These are phyloP conservation scores for Corvus hawaiiensis DNA, from an alignment of 2,113 vertebrate genomes.

Conservation along the genomic window DNA sequence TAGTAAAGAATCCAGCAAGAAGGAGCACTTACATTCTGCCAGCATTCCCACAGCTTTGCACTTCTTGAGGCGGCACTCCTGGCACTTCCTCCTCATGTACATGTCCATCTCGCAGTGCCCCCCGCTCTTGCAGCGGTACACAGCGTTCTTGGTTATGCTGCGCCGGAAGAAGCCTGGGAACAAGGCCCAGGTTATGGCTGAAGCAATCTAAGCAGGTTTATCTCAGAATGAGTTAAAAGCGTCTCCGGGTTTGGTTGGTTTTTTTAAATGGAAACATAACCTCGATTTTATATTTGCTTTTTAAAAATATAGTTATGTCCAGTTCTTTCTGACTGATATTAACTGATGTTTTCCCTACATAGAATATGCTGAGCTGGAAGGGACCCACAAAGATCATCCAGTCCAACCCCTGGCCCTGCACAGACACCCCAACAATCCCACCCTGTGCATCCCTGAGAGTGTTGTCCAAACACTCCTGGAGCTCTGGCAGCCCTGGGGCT, in stretches of 20 bases:
- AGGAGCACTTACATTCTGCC: slow-evolving; percentile 84
- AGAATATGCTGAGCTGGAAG: neutral
- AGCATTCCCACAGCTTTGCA: slow-evolving; percentile 92
- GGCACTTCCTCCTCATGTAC: slow-evolving; percentile 96
- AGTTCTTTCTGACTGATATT: neutral
- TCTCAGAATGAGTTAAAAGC: neutral
- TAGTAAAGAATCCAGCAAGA: neutral
- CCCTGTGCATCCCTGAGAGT: fast-evolving
- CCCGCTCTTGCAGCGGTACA: slow-evolving; percentile 90
- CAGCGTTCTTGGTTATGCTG: slow-evolving; percentile 91
- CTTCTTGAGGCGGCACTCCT: slow-evolving; percentile 91
- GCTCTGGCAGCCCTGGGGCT: neutral
- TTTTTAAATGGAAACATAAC: neutral
- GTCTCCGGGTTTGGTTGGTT: neutral
- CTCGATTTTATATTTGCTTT: neutral
- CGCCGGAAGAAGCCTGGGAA: slow-evolving; percentile 86
- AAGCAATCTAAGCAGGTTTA: neutral
- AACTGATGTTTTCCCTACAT: fast-evolving
- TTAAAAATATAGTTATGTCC: neutral
- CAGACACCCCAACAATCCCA: neutral
- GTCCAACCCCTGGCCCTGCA: neutral
- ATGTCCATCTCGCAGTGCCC: slow-evolving; percentile 95
- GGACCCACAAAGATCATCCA: no score
- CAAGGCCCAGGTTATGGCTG: neutral
- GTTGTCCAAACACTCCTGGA: fast-evolving